phyloP scores from a whole-genome alignment of 1,140 invertebrate genomes.

The Drosophila trapezifrons region DNA sequence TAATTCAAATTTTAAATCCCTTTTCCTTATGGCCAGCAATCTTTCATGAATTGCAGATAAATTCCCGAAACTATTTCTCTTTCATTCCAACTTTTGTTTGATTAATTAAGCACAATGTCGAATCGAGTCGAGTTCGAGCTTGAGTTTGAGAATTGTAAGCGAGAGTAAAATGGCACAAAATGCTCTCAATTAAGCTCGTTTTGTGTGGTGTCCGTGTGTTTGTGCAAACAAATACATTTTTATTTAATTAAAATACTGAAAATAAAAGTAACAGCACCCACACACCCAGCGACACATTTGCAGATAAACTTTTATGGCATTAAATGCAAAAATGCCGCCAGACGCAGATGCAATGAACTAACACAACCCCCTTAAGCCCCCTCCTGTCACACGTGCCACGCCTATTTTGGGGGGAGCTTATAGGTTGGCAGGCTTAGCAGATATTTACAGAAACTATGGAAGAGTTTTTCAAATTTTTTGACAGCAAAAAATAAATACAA shows the following conservation, averaged over 20 bases:
- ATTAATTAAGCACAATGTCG: conserved; percentile 34
- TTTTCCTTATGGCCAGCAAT: background rate
- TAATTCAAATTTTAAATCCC: conserved; percentile 5
- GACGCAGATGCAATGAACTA: conserved; percentile 35
- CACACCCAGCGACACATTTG: conserved; percentile 31
- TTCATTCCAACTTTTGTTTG: conserved; percentile 5
- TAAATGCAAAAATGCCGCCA: conserved; percentile 49
- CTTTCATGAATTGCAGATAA: background rate
- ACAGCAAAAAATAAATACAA: background rate
- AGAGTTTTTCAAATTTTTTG: background rate
- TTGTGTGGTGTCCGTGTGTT: conserved; percentile 17
- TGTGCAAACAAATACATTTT: conserved; percentile 39
- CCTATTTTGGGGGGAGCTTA: background rate
- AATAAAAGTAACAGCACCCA: conserved; percentile 39
- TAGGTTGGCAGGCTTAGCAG: conserved; percentile 2
- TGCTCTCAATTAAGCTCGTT: conserved; percentile 48
- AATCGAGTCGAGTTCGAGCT: background rate
- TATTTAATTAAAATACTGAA: conserved; percentile 53
- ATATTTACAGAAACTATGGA: conserved; percentile 10
- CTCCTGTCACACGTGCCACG: conserved; percentile 2
- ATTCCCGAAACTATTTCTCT: background rate
- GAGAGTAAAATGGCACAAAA: conserved; percentile 29
- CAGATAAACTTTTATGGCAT: conserved; percentile 58
- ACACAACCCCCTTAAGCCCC: background rate
- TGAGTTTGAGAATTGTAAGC: conserved; percentile 17